Evolutionary conservation across 92 coral and sea anemone species (phyloP).

Genomic region (Galaxea fascicularis): DNA sequence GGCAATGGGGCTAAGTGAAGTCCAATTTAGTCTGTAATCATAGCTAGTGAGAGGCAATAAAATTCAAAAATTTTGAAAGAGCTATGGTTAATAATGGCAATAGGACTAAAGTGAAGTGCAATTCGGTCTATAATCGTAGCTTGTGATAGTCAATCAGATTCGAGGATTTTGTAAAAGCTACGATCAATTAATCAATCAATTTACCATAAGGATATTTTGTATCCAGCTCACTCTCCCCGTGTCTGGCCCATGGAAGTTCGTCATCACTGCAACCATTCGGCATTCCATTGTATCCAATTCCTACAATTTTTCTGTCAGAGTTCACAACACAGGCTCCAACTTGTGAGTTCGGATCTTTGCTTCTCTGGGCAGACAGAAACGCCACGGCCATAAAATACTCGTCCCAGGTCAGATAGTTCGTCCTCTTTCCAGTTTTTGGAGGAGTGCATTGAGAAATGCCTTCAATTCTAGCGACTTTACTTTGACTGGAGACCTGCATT

Average conservation of each 20-base stretch:
- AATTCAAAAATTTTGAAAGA: too few species aligned
- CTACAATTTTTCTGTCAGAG: constrained; percentile 90
- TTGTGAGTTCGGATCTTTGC: constrained; percentile 96
- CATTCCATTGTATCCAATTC: constrained; percentile 99
- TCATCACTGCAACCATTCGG: constrained; percentile 99
- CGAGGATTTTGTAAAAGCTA: too few species aligned
- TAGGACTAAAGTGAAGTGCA: too few species aligned
- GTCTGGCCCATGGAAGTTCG: constrained; percentile 89
- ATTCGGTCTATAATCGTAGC: too few species aligned
- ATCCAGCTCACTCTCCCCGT: constrained; percentile 79
- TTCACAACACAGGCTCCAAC: constrained; percentile 99
- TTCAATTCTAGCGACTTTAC: not conserved
- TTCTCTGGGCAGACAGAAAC: constrained; percentile 96
- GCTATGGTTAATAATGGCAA: too few species aligned
- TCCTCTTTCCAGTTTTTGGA: constrained; percentile 66
- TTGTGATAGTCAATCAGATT: too few species aligned
- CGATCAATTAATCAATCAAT: not conserved
- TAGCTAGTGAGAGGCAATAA: too few species aligned
- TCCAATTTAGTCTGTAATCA: too few species aligned
- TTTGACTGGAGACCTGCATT: not conserved
- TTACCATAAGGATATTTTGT: constrained; percentile 98
- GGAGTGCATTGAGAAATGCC: not conserved
- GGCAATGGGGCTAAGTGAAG: too few species aligned
- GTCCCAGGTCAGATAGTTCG: constrained; percentile 87
- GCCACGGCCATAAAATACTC: constrained; percentile 99